Conservation (phyloP, 2,888 invertebrate genomes). For the Volucella zonaria region DNA sequence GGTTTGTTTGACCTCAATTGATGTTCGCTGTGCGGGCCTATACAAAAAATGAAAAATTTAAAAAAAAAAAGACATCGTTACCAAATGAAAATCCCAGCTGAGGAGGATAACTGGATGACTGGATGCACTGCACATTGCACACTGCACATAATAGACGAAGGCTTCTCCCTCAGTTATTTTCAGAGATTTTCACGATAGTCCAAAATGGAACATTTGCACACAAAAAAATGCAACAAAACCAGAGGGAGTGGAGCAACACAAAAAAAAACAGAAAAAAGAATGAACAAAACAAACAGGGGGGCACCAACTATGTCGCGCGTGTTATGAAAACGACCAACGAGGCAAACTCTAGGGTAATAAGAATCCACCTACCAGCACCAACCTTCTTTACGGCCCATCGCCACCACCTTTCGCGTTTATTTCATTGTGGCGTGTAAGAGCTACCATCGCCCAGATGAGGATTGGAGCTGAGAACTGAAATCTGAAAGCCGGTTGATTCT, state of each 20-base stretch:
- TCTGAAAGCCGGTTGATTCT: background rate
- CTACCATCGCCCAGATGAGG: conserved; percentile 45
- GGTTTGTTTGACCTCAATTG: conserved; percentile 72
- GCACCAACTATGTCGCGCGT: conserved; percentile 27
- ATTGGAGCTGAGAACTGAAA: background rate
- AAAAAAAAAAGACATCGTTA: conserved; percentile 42
- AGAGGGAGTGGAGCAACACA: background rate
- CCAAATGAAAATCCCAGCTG: conserved; percentile 40
- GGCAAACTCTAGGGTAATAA: conserved; percentile 59
- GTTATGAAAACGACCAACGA: conserved; percentile 57
- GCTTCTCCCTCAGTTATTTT: conserved; percentile 16
- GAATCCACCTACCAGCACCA: conserved; percentile 27
- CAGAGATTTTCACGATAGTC: conserved; percentile 29
- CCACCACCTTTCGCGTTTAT: conserved; percentile 3
- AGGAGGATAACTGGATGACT: conserved; percentile 42
- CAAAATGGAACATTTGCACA: conserved; percentile 50
- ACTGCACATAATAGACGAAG: conserved; percentile 44
- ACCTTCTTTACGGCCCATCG: background rate
- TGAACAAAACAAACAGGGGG: background rate
- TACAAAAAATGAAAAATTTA: conserved; percentile 28
- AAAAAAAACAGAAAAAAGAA: background rate
- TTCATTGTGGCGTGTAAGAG: conserved; percentile 15
- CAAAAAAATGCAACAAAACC: conserved; percentile 7
- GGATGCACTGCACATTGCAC: conserved; percentile 49
- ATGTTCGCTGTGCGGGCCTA: conserved; percentile 43